Percentiles rank a stretch among this genome's conserved stretches.
Conservation (phyloP, 1,140 invertebrate species). For the Lasaia peninsularis region DNA sequence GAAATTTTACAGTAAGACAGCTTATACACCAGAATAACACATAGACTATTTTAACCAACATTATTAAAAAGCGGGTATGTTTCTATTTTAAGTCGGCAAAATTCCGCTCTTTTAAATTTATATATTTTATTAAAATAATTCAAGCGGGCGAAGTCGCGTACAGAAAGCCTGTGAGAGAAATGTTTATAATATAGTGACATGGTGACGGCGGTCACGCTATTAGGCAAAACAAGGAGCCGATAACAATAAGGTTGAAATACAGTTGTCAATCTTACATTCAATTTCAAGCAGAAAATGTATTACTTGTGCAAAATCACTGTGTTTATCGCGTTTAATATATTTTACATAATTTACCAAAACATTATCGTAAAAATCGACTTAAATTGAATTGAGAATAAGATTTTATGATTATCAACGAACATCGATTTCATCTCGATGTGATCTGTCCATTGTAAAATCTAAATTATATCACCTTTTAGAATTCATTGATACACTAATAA, state of each 20-base stretch:
- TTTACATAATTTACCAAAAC: not conserved
- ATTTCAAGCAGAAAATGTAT: not conserved
- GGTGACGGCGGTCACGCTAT: no score
- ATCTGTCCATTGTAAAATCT: constrained; percentile 35
- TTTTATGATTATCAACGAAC: constrained; percentile 19
- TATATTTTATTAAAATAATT: no score
- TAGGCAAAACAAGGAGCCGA: no score
- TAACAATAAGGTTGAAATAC: no score
- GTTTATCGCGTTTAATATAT: not conserved
- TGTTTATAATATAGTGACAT: not conserved
- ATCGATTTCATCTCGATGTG: constrained; percentile 38
- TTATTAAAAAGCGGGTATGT: no score
- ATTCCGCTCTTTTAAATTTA: no score
- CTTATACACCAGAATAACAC: no score
- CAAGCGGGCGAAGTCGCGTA: not conserved
- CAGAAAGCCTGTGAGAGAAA: no score
- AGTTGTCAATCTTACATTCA: not conserved
- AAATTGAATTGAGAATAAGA: not conserved
- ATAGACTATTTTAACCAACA: no score
- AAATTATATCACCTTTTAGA: constrained; percentile 45
- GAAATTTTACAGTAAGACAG: no score
- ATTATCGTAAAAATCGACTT: not conserved
- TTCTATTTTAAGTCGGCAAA: no score
- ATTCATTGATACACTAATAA: constrained; percentile 70
- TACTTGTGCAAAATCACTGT: not conserved